Evolutionary conservation across 2,888 invertebrate species (phyloP).

Genomic region (Orthonychiurus folsomi): DNA sequence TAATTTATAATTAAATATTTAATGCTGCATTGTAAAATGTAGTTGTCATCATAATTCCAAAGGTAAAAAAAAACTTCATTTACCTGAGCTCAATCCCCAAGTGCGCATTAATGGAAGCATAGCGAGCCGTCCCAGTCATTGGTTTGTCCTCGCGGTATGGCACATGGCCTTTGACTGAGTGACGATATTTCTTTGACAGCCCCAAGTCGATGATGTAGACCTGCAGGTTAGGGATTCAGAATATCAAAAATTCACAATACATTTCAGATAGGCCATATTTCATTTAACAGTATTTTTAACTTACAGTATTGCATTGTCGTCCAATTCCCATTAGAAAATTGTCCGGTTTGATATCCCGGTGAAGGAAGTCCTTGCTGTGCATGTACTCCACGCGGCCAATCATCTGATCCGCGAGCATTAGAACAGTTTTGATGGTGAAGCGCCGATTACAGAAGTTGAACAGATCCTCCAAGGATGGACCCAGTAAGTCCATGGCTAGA

Average conservation of each 20-base stretch:
- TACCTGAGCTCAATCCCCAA: slow-evolving; percentile 6
- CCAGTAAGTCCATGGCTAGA: slow-evolving; percentile 98
- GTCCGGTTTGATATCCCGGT: slow-evolving; percentile 94
- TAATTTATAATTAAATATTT: neutral
- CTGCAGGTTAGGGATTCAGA: neutral
- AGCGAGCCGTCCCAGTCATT: slow-evolving; percentile 2
- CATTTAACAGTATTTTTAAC: neutral
- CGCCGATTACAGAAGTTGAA: slow-evolving; percentile 98
- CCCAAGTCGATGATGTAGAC: slow-evolving; percentile 12
- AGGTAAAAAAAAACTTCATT: too few species aligned
- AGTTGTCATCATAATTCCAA: too few species aligned
- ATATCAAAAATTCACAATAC: neutral
- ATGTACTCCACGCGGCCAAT: slow-evolving; percentile 92
- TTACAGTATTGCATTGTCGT: slow-evolving; percentile 82
- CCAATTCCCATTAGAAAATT: slow-evolving; percentile 99
- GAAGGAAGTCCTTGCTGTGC: slow-evolving; percentile 98
- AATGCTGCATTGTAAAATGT: too few species aligned
- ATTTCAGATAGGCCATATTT: too few species aligned
- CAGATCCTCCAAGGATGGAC: slow-evolving; percentile 92
- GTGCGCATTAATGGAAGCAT: slow-evolving; percentile 5
- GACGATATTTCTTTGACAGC: neutral
- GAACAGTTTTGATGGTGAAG: slow-evolving; percentile 98
- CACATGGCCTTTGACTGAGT: neutral
- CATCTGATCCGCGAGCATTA: slow-evolving; percentile 96
- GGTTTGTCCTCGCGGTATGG: neutral